These are phyloP conservation scores for Grammomys surdaster DNA, from an alignment of 2,113 vertebrate species.

Conservation along the genomic window DNA sequence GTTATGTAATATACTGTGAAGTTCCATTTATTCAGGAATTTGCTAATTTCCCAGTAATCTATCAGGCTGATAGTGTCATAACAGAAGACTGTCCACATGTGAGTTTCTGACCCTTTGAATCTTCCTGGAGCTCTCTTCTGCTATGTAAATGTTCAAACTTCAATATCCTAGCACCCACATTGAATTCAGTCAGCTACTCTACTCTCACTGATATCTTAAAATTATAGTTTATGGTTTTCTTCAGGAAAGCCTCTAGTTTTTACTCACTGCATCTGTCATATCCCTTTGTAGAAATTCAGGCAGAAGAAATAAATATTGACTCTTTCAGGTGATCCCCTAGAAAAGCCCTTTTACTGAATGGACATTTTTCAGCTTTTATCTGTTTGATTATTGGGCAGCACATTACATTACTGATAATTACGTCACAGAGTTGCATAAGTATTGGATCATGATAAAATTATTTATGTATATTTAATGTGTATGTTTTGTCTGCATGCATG, in stretches of 20 bases:
- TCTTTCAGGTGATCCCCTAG: background rate
- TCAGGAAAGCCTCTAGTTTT: background rate
- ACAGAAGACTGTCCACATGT: background rate
- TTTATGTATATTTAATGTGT: background rate
- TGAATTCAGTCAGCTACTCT: accelerated
- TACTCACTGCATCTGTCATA: background rate
- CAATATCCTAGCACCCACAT: background rate
- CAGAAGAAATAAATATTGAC: background rate
- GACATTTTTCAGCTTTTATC: background rate
- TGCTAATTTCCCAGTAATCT: background rate
- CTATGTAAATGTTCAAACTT: background rate
- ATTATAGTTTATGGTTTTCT: background rate
- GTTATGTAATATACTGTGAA: background rate
- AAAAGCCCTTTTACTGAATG: background rate
- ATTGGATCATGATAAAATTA: background rate
- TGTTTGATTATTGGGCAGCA: background rate
- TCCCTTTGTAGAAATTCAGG: background rate
- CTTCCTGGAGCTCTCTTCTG: background rate
- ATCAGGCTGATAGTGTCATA: background rate
- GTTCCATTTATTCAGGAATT: background rate
- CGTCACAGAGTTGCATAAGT: background rate
- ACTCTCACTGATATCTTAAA: background rate
- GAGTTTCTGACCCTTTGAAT: background rate
- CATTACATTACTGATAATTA: slow-evolving; percentile 8
- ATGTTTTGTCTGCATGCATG: background rate